Conservation (phyloP, 2,888 invertebrate species). For the Pyrochroa serraticornis region DNA sequence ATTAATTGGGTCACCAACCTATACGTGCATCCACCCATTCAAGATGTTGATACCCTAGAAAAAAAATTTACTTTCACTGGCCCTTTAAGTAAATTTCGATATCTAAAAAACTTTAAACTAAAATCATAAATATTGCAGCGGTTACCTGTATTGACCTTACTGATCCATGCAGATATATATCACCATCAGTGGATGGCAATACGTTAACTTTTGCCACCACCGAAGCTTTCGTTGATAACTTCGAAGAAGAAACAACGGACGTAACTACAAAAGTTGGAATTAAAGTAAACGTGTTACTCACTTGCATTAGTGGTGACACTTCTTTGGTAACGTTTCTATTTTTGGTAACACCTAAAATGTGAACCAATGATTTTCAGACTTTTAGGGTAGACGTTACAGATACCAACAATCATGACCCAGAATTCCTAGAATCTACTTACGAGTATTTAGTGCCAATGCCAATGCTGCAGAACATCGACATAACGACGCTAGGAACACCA, state of each 20-base stretch:
- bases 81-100: not conserved
- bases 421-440: conserved; percentile 53
- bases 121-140: not conserved
- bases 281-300: not conserved
- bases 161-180: not conserved
- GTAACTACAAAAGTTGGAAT: not conserved
- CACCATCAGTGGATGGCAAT: not conserved
- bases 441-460: conserved; percentile 60
- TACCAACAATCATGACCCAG: conserved; percentile 61
- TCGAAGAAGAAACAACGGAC: not conserved
- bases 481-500: conserved; percentile 56
- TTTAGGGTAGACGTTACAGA: conserved; percentile 57
- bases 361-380: conserved; percentile 52
- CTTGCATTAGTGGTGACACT: not conserved
- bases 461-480: conserved; percentile 54
- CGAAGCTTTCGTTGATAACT: not conserved
- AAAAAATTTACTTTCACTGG: no score
- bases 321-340: not conserved
- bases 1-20: not conserved
- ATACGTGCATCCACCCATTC: not conserved
- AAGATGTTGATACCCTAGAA: not conserved
- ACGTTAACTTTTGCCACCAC: not conserved
- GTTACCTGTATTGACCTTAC: no score
- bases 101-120: not conserved
- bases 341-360: not conserved